These are phyloP conservation scores for Hiodon alosoides DNA, from an alignment of 2,113 vertebrate genomes.

Conservation along the genomic window DNA sequence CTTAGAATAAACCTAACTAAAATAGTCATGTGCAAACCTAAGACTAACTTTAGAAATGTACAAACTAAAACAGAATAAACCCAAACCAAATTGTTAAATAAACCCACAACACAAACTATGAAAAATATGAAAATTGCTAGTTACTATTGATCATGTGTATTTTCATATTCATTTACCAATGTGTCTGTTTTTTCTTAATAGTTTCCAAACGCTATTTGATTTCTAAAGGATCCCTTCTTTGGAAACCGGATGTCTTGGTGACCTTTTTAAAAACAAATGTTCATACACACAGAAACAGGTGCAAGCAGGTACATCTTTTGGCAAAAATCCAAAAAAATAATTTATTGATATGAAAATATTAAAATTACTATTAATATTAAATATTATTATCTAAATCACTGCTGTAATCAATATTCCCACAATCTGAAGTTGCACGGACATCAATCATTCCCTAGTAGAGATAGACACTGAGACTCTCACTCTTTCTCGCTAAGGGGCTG, in stretches of 20 bases:
- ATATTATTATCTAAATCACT: constrained; percentile 45
- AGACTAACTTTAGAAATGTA: too few species aligned
- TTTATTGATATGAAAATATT: constrained; percentile 31
- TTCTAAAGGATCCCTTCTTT: neutral
- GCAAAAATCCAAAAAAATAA: constrained; percentile 29
- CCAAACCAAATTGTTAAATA: too few species aligned
- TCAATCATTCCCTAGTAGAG: neutral
- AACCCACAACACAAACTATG: neutral
- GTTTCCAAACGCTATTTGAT: neutral
- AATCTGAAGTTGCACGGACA: neutral
- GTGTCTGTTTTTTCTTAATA: neutral
- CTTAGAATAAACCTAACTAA: too few species aligned
- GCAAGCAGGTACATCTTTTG: constrained; percentile 24
- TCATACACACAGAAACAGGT: constrained; percentile 22
- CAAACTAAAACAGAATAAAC: too few species aligned
- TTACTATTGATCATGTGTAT: neutral
- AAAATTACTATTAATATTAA: constrained; percentile 31
- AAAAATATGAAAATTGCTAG: neutral
- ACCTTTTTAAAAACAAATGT: neutral
- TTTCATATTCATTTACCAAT: neutral
- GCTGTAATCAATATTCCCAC: neutral
- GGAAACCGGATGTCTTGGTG: neutral
- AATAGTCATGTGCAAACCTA: too few species aligned
- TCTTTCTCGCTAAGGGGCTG: too few species aligned
- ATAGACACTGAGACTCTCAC: too few species aligned